Base-by-base conservation (phyloP, 1,140 invertebrate genomes). In the Andricus grossulariae region DNA sequence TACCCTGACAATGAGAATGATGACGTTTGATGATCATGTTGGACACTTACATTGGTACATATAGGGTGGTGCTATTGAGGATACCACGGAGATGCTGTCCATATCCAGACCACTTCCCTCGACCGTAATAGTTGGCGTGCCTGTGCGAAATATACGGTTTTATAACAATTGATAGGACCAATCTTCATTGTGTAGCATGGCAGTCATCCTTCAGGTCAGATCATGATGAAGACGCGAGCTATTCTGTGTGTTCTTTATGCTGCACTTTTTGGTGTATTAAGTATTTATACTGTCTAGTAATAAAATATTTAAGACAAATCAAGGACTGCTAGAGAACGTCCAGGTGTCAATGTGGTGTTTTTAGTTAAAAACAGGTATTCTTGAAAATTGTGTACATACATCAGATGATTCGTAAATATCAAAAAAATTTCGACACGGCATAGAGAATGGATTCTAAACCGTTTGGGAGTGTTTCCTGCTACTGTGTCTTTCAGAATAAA, bases 1-100 rank as follows among this genome's bases (percentile, higher is more conserved):
- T n/a, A 57, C 21, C 19, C 55, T 25, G 25, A 25, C 16, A 45
- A 45, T 66, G 60, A 66, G 3, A 66, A 75, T 55, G 70, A 76
- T 75, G 74, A 75, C 73, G 60, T 50, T 72, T 75, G 75, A 52
- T 74, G 72, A 80, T 71, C 72, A 79, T 81, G 74, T 75, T 78
- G 87, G 83, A 85, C 87, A 94, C 95, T 95, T 92, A 96, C 95
- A 93, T 93, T 96, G 95, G 90, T 96, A 96, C 88, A 96, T 94
- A 88, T 96, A 95, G 79, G 95, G 94, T 80, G 93, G 92, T 77
- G 94, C 93, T 81, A 95, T 93, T 73, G 95, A 95, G 70, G 95
- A 96, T 77, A 95, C 94, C 74, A 96, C 92, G 55, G 95, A 96
- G 81, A 95, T 93, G 77, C 94, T 94, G 91, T 96, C 95, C 84